Evolutionary conservation across 2,888 invertebrate species (phyloP), one percentile per base, ranked within the genome.

Genomic region (Lamellibrachia columna): DNA sequence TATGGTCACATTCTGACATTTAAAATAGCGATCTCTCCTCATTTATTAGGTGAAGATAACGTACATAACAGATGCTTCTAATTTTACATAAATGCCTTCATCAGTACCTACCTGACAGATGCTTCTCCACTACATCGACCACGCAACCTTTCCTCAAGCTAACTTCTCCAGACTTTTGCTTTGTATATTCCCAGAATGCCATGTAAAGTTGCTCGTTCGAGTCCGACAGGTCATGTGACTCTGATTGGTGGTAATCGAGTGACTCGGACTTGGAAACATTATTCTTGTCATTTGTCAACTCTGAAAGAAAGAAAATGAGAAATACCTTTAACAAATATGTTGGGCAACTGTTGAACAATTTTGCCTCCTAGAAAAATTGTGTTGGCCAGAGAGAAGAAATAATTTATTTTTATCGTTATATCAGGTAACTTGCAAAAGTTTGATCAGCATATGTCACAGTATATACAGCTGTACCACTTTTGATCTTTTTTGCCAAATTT

Each of bases 131-230:
- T 15, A 93, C 93, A 53, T 92, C 93, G 22, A 93, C 93, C 4
- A 92, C 91, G 15, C 92, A 90, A 7, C 93, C 93, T 91, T 93
- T 92, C 75, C 58, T 55, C 52, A 93, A 60, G 53, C 58, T 92
- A 52, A 93, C 92, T 91, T 93, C 93, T 90, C 93, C 93, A 58
- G 91, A 75, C 91, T 91, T 92, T 52, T 92, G 90, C 90, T 93
- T 91, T 9, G 90, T 53, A 58, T 93, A 93, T 28, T 90, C 91
- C 11, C 53, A 40, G n/a, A 91, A 92, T 22, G 91, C 93, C 90
- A 58, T 92, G 55, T 93, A 93, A 22, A 75, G 75, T 75, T 75
- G 75, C 22, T 75, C 75, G n/a, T 75, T 75, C 22, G 22, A 15
- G 75, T 75, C 75, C n/a, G 75, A 75, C 22, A 75, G 3, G n/a